Conservation (phyloP, 92 coral and sea anemone species). For the Phymanthus crucifer region DNA sequence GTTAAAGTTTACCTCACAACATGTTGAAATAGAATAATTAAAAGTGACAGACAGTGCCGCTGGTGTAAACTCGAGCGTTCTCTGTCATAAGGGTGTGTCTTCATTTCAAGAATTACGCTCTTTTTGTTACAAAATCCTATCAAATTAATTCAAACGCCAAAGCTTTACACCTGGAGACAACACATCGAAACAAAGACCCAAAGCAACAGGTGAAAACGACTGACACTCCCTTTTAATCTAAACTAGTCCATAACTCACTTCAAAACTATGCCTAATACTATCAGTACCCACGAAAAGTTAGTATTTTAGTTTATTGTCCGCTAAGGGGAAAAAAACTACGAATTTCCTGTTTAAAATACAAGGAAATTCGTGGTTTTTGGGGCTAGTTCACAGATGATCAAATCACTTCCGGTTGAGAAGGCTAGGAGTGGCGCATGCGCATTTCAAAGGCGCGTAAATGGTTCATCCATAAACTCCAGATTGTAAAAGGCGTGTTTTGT, state of each 20-base stretch:
- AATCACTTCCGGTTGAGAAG: conserved; percentile 65
- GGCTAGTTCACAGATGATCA: conserved; percentile 15
- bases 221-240: conserved; percentile 29
- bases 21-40: not conserved
- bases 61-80: conserved; percentile 9
- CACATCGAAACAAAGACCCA: not conserved
- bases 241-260: conserved; percentile 13
- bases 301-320: conserved; percentile 9
- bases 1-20: not conserved
- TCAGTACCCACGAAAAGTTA: not conserved
- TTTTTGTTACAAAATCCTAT: conserved; percentile 24
- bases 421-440: conserved; percentile 56
- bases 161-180: conserved; percentile 22
- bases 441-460: conserved; percentile 58
- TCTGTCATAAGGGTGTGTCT: conserved; percentile 28
- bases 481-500: conserved; percentile 64
- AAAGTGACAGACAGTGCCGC: not conserved
- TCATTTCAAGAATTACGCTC: conserved; percentile 4
- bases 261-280: conserved; percentile 3
- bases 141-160: conserved; percentile 25
- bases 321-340: conserved; percentile 9
- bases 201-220: conserved; percentile 29
- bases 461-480: conserved; percentile 34
- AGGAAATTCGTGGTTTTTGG: conserved; percentile 35
- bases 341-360: conserved; percentile 7